Evolutionary conservation across 2,888 invertebrate species (phyloP).

Genomic region (Aphidoletes aphidimyza): DNA sequence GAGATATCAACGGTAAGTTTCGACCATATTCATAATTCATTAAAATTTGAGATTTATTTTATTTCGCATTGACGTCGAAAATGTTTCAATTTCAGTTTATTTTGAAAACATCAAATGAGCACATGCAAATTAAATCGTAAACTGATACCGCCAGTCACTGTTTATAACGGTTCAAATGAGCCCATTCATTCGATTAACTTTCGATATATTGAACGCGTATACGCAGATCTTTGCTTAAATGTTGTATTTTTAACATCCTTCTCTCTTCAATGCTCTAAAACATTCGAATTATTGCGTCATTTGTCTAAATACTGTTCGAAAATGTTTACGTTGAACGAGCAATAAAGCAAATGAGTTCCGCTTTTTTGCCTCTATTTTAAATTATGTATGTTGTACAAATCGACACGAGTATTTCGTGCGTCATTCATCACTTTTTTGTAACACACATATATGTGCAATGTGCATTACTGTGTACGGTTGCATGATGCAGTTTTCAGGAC

Average conservation of each 20-base stretch:
- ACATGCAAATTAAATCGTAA: no score
- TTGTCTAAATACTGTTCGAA: background rate
- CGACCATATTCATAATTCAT: no score
- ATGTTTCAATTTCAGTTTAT: no score
- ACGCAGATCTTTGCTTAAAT: background rate
- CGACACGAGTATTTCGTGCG: no score
- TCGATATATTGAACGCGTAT: no score
- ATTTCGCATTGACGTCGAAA: background rate
- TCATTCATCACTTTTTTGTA: background rate
- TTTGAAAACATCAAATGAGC: no score
- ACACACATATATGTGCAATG: no score
- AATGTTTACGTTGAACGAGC: background rate
- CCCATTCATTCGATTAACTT: no score
- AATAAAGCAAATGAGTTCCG: background rate
- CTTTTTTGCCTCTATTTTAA: background rate
- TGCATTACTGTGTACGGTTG: background rate
- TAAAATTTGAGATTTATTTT: background rate
- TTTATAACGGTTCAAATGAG: no score
- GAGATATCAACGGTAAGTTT: conserved; percentile 16
- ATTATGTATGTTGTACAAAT: background rate
- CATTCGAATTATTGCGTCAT: background rate
- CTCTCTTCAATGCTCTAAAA: background rate
- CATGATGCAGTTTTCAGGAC: background rate
- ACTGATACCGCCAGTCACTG: no score
- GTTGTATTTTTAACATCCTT: background rate